Evolutionary conservation across 2,797 vertebrate species (phyloP), one percentile per base, ranked within the genome.

Genomic region (Adelosebastes latens): DNA sequence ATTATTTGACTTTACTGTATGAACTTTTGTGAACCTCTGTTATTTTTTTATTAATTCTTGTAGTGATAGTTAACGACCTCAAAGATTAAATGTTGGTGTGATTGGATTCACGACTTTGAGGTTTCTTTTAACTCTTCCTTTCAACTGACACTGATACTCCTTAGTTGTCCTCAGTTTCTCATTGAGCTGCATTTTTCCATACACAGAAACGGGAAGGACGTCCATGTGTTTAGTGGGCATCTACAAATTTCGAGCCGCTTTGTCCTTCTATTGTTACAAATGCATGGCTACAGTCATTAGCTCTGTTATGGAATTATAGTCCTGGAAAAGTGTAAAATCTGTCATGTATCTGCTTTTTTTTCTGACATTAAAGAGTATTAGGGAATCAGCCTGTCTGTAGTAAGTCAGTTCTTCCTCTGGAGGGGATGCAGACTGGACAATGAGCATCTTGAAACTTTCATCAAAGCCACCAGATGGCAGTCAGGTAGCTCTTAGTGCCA

Each of bases 401-500:
- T 63, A 12, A 52, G 9, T 42, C n/a, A 10, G 22, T n/a, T 29
- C 2, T 63, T 63, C 8, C 72, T 59, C 20, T 12, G 0, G 10
- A 10, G 49, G n/a, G 10, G 14, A 52, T 7, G 13, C 8, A 27
- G 6, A 12, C 12, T 53, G 7, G 3, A 65, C 4, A 14, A 27
- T 22, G 16, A 46, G 22, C 3, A 31, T 53, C 25, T 11, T 42
- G 31, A 34, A 32, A 6, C 22, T n/a, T 27, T 22, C 5, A 4
- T 18, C 0, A 14, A 2, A 56, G 46, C 89, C 91, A 82, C 78
- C 74, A 87, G 92, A 34, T 87, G 91, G 89, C 91, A 88, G 77
- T 73, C 75, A 8, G 3, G n/a, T 1, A 25, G 46, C 39, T 27
- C 46, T 69, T n/a, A 55, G 11, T 6, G 10, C 4, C 10, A 59